Percentiles rank a stretch among this genome's conserved stretches.
phyloP scores from a whole-genome alignment of 2,888 invertebrate genomes.

The Steromphala cineraria region DNA sequence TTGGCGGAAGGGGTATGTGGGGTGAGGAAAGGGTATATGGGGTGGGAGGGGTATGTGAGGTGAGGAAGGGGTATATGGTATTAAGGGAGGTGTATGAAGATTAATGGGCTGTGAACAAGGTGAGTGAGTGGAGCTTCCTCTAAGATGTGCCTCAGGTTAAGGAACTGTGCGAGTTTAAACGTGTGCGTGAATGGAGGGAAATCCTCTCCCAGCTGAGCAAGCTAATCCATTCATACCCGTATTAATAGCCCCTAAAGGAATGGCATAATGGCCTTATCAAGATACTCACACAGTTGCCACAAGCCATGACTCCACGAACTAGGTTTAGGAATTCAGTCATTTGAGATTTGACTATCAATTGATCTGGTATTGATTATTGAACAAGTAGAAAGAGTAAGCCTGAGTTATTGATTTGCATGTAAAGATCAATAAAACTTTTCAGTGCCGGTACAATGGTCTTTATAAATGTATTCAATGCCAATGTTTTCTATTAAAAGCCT shows the following conservation, averaged over 20 bases:
- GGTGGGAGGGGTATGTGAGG: not conserved
- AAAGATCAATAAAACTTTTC: no score
- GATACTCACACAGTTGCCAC: not conserved
- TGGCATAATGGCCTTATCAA: not conserved
- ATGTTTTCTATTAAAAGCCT: no score
- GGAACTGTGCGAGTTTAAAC: not conserved
- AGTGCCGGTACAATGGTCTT: no score
- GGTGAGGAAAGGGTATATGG: not conserved
- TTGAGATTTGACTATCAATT: not conserved
- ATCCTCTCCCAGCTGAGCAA: not conserved
- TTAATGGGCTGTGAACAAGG: not conserved
- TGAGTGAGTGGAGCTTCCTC: not conserved
- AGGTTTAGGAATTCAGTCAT: no score
- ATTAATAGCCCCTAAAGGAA: not conserved
- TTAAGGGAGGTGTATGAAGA: not conserved
- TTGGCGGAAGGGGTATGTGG: no score
- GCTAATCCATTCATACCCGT: not conserved
- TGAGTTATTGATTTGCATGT: no score
- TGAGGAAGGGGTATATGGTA: not conserved
- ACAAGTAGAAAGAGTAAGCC: not conserved
- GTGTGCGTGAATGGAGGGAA: not conserved
- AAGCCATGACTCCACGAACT: not conserved
- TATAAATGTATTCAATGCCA: no score
- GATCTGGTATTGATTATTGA: not conserved
- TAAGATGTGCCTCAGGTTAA: not conserved